Evolutionary conservation across 2,113 vertebrate genomes (phyloP).

Genomic region (Malurus elegans): DNA sequence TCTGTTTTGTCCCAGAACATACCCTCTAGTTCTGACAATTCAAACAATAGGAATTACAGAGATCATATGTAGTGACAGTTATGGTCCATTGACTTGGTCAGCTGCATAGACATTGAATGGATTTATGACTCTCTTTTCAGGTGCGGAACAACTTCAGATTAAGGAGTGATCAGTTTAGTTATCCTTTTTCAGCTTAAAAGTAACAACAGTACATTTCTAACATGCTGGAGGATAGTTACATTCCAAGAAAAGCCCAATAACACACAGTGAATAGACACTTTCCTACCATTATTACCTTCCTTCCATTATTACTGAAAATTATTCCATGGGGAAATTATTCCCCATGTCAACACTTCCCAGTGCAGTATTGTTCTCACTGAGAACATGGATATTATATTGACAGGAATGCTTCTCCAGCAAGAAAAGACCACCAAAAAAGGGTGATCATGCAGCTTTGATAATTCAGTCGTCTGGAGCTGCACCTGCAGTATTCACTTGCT

Average conservation of each 20-base stretch:
- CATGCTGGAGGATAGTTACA: background rate
- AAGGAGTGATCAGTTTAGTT: background rate
- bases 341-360: background rate
- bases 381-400: background rate
- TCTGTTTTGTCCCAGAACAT: background rate
- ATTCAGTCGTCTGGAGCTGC: slow-evolving; percentile 1
- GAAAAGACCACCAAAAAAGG: background rate
- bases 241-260: background rate
- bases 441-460: background rate
- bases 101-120: background rate
- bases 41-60: background rate
- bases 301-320: slow-evolving; percentile 20
- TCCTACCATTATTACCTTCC: background rate
- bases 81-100: background rate
- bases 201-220: background rate
- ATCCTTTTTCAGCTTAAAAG: background rate
- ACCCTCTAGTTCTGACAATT: background rate
- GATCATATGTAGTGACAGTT: background rate
- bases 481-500: background rate
- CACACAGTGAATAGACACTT: background rate
- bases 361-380: background rate
- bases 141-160: background rate
- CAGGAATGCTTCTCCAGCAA: background rate
- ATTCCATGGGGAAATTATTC: slow-evolving; percentile 5
- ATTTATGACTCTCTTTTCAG: background rate